Conservation (phyloP, 2,797 vertebrate genomes). For the Bradypodion ventrale region DNA sequence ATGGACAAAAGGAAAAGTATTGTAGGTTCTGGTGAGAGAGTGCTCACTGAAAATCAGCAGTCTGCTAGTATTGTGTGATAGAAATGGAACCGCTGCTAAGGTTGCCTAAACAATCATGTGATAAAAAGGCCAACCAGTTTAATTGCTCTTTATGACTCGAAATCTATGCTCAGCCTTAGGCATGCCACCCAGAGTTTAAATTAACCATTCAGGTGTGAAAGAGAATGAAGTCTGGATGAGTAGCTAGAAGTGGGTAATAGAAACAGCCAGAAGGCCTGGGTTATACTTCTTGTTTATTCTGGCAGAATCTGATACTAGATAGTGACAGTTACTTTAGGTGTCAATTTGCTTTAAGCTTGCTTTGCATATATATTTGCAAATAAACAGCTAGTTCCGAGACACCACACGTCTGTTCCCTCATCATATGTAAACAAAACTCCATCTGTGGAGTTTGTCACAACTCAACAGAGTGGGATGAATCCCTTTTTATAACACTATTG, state of each 20-base stretch:
- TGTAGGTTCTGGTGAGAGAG: neutral
- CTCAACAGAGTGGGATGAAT: neutral
- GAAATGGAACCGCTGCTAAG: neutral
- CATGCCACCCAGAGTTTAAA: too few species aligned
- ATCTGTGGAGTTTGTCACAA: neutral
- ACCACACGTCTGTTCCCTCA: conserved; percentile 9
- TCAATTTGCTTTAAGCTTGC: neutral
- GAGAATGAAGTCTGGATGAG: too few species aligned
- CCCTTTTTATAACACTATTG: neutral
- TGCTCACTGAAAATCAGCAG: neutral
- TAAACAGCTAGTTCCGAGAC: neutral
- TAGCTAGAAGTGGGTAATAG: neutral
- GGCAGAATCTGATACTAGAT: too few species aligned
- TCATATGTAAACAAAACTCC: neutral
- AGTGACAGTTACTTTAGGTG: neutral
- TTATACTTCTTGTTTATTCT: too few species aligned
- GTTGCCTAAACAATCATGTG: neutral
- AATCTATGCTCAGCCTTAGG: neutral
- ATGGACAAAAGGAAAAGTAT: neutral
- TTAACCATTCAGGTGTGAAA: neutral
- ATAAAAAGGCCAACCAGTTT: neutral
- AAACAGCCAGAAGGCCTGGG: neutral
- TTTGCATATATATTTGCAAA: neutral
- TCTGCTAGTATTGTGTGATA: neutral
- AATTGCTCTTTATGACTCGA: neutral